Base-by-base conservation (phyloP, 2,797 vertebrate genomes). In the Labroides dimidiatus region DNA sequence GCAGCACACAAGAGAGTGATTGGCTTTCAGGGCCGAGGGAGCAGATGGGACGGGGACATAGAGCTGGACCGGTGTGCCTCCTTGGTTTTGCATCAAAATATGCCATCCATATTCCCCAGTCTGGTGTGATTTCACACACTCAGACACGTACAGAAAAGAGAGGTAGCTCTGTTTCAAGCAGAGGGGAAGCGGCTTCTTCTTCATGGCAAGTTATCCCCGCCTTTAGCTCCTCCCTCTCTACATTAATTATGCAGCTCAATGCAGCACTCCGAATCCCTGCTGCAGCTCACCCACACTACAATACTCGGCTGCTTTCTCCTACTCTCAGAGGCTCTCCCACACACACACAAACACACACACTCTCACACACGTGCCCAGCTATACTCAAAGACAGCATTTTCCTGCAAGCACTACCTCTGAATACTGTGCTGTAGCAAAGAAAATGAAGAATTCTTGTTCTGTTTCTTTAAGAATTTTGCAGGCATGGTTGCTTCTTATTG, bases 181-280 rank as follows among this genome's bases (percentile, higher is more conserved):
- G 55, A 20, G 36, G 70, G 48, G 60, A 68, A 69, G 81, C 72
- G 9, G 65, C 77, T 75, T 44, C 47, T 20, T 80, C 84, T 82
- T 88, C 78, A 60, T 23, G 57, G 72, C 58, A 71, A 75, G 49
- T 82, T 87, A 76, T 86, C 87, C 51, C 88, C 84, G 58, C 90
- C 92, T 87, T 65, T 83, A 53, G 89, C 88, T 88, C 93, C 92
- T 63, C 91, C 92, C 88, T 77, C 88, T 84, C 72, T 63, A 89
- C 90, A 93, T 94, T 93, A 94, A 94, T 94, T 94, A 94, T 94
- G 93, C 93, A 94, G 92, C 93, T 93, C 92, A 94, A 93, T 94
- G 94, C 94, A 94, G 93, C 92, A 94, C 90, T 94, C 91, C 49
- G 82, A 91, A 79, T 85, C 88, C 85, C 76, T 77, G 74, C 91